Conservation (phyloP, 1,140 invertebrate genomes). For the Pseudomyrmex dendroicus region DNA sequence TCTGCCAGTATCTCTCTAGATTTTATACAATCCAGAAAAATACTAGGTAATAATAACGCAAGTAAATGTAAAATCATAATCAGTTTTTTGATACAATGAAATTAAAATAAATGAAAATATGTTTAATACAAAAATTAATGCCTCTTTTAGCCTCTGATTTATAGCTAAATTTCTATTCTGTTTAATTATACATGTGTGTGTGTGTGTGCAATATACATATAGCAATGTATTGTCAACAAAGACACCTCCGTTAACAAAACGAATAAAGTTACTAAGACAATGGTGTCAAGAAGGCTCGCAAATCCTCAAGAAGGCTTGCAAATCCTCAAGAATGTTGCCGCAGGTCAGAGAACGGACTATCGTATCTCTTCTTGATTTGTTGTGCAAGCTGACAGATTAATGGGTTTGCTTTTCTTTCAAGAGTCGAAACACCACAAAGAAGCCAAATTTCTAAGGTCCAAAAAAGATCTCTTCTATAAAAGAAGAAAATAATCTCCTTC, state of each 20-base stretch:
- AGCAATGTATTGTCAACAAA: not conserved
- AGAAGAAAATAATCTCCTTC: too few species aligned
- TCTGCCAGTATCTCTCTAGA: not conserved
- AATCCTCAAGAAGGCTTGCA: constrained; percentile 57
- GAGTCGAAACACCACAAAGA: constrained; percentile 16
- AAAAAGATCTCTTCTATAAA: not conserved
- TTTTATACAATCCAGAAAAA: not conserved
- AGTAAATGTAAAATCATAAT: too few species aligned
- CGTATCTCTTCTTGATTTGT: constrained; percentile 4
- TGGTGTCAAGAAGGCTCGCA: constrained; percentile 19
- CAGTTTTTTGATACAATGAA: not conserved
- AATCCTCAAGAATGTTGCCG: constrained; percentile 63
- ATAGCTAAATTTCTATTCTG: not conserved
- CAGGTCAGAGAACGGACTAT: constrained; percentile 55
- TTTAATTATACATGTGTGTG: not conserved
- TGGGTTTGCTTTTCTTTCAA: constrained; percentile 63
- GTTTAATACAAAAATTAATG: not conserved
- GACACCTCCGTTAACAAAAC: not conserved
- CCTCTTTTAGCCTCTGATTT: not conserved
- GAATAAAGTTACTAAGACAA: not conserved
- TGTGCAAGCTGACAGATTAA: constrained; percentile 49
- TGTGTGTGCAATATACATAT: too few species aligned
- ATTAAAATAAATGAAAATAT: not conserved
- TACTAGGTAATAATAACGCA: not conserved
- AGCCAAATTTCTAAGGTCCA: not conserved